Percentiles rank a stretch among this genome's conserved stretches.
Conservation (phyloP, 2,113 vertebrate genomes). For the Ceratotherium simum region DNA sequence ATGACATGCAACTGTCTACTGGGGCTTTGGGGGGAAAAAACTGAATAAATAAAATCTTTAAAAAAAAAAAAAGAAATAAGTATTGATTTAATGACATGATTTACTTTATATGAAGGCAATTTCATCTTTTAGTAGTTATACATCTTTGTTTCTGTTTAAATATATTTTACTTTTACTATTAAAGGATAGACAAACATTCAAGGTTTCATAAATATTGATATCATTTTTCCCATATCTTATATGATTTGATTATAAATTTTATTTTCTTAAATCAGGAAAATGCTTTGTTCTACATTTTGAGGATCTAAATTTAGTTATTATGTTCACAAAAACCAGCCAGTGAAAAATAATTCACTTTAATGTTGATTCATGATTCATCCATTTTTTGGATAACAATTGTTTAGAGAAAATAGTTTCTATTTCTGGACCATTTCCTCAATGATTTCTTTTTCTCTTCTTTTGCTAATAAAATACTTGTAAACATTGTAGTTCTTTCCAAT, state of each 20-base stretch:
- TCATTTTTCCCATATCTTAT: not conserved
- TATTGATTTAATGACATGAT: not conserved
- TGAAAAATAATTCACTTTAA: slow-evolving; percentile 24
- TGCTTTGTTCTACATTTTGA: not conserved
- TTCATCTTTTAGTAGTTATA: not conserved
- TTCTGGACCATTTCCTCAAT: not conserved
- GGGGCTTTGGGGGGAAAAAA: no score
- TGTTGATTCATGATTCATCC: not conserved
- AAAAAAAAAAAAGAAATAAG: no score
- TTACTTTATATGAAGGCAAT: not conserved
- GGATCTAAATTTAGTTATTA: not conserved
- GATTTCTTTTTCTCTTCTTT: not conserved
- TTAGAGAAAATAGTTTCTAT: slow-evolving; percentile 48
- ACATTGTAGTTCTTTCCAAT: not conserved
- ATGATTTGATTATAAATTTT: not conserved
- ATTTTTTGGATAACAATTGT: not conserved
- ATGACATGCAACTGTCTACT: no score
- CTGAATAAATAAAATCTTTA: no score
- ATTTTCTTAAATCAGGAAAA: not conserved
- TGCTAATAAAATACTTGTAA: not conserved
- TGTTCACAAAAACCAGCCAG: not conserved
- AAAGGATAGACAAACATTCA: not conserved
- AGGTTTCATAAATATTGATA: not conserved
- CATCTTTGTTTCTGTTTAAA: not conserved
- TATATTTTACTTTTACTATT: not conserved